These are phyloP conservation scores for Drosophila buzzatii DNA, from an alignment of 2,888 invertebrate genomes.

Conservation along the genomic window DNA sequence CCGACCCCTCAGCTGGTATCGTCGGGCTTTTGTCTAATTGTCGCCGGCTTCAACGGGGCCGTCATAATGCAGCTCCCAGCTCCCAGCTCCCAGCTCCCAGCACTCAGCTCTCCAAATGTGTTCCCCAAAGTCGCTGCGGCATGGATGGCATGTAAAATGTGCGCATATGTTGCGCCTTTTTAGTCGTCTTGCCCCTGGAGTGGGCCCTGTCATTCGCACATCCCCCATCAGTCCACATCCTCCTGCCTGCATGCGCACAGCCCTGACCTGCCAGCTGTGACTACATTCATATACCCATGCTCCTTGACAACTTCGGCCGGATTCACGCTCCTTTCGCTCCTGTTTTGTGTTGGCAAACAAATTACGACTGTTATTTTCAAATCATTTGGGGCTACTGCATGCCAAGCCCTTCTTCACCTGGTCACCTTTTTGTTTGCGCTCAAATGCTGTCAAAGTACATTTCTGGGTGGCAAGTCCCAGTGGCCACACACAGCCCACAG, in stretches of 20 bases:
- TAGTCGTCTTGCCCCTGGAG: conserved; percentile 1
- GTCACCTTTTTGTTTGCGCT: conserved; percentile 23
- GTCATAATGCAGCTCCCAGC: conserved; percentile 67
- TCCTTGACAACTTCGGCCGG: neutral
- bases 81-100: conserved; percentile 28
- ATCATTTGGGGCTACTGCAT: conserved; percentile 72
- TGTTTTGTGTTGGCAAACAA: conserved; percentile 70
- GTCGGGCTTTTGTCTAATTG: conserved; percentile 74
- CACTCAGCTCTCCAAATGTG: conserved; percentile 6
- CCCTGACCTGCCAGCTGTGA: conserved; percentile 45
- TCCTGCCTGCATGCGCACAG: too few relatives aligned
- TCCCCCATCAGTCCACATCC: neutral
- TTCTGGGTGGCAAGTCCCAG: conserved; percentile 7
- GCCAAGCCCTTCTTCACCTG: conserved; percentile 45
- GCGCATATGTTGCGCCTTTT: conserved; percentile 69
- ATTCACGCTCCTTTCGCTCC: conserved; percentile 10
- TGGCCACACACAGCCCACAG: conserved; percentile 6
- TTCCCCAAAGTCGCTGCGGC: conserved; percentile 47
- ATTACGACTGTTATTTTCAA: conserved; percentile 78
- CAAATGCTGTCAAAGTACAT: conserved; percentile 17
- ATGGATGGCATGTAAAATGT: conserved; percentile 65
- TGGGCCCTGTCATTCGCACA: conserved; percentile 22
- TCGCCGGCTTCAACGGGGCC: conserved; percentile 43
- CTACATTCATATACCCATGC: conserved; percentile 4
- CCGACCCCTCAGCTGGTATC: conserved; percentile 20